phyloP scores from a whole-genome alignment of 1,140 invertebrate genomes.

The Epicauta chinensis region DNA sequence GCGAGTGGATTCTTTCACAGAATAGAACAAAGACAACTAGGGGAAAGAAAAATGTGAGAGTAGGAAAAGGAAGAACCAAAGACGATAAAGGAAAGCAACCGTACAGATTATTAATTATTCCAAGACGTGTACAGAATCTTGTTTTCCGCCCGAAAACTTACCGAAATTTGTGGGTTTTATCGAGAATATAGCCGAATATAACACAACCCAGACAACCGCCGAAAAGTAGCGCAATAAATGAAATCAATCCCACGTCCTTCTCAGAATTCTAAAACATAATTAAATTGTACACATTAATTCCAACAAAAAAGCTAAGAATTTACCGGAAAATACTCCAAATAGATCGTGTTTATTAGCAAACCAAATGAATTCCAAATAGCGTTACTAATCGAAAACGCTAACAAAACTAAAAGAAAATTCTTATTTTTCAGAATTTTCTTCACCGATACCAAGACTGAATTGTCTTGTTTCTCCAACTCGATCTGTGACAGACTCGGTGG shows the following conservation, averaged over 20 bases:
- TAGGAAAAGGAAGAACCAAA: too few relatives aligned
- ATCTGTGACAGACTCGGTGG: slow-evolving; percentile 49
- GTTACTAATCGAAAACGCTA: slow-evolving; percentile 26
- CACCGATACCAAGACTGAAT: background rate
- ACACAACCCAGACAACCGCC: slow-evolving; percentile 33
- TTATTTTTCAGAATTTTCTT: slow-evolving; percentile 28
- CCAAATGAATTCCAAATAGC: slow-evolving; percentile 31
- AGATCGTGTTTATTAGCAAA: slow-evolving; percentile 28
- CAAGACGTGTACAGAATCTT: slow-evolving; percentile 5
- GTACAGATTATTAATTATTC: too few relatives aligned
- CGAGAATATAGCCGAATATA: slow-evolving; percentile 32
- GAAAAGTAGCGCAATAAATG: slow-evolving; percentile 23
- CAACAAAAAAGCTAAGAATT: background rate
- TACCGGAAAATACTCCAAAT: slow-evolving; percentile 34
- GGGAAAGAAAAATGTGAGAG: too few relatives aligned
- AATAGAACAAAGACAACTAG: too few relatives aligned
- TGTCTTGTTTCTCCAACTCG: too few relatives aligned
- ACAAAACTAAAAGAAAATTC: slow-evolving; percentile 26
- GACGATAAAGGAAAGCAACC: too few relatives aligned
- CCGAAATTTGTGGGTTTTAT: slow-evolving; percentile 35
- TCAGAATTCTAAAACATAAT: slow-evolving; percentile 25
- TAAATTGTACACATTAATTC: slow-evolving; percentile 1
- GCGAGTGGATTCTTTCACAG: too few relatives aligned
- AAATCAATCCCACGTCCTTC: slow-evolving; percentile 26
- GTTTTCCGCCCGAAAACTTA: slow-evolving; percentile 13